Percentiles rank a stretch among this genome's conserved stretches.
These are phyloP conservation scores for Euphydryas editha DNA, from an alignment of 2,888 invertebrate genomes.

Conservation along the genomic window DNA sequence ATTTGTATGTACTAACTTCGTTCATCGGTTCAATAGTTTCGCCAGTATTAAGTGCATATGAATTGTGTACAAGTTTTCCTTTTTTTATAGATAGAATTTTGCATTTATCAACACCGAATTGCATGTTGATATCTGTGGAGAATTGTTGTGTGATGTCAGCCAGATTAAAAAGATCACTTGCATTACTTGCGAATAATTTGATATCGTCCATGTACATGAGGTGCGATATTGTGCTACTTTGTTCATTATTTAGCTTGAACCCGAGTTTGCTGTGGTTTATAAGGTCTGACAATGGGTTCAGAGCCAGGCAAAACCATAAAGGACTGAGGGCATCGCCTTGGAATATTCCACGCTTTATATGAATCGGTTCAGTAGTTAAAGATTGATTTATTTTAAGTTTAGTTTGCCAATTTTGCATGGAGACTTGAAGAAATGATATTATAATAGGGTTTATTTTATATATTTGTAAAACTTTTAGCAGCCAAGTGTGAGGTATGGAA, in stretches of 20 bases:
- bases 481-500: conserved; percentile 43
- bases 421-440: conserved; percentile 17
- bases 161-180: not conserved
- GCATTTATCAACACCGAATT: conserved; percentile 25
- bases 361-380: no score
- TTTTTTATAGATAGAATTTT: no score
- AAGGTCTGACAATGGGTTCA: no score
- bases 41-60: not conserved
- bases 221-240: not conserved
- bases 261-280: not conserved
- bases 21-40: conserved; percentile 11
- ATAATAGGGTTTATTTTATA: conserved; percentile 41
- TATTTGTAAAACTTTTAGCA: conserved; percentile 35
- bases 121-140: conserved; percentile 18
- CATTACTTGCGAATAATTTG: conserved; percentile 16
- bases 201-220: conserved; percentile 25
- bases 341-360: no score
- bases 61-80: no score
- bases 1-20: conserved; percentile 18
- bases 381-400: no score
- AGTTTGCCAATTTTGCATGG: conserved; percentile 32
- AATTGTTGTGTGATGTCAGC: conserved; percentile 21
- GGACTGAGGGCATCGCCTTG: no score
- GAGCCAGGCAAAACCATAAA: no score
- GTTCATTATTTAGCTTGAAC: not conserved